Evolutionary conservation across 64 coral and sea anemone genomes (phyloP).

Genomic region (Pocillopora damicornis): DNA sequence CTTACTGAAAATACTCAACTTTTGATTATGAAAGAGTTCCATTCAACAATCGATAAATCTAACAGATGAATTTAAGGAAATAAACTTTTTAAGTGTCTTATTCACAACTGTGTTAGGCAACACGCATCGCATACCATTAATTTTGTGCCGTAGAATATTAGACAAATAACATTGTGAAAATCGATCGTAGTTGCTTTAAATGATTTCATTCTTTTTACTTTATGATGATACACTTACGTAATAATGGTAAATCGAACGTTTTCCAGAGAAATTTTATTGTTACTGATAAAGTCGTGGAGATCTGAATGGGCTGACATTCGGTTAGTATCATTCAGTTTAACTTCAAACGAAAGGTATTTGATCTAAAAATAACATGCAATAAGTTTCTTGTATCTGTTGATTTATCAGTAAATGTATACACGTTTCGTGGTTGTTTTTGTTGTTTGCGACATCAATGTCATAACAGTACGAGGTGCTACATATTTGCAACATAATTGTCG

Average conservation of each 20-base stretch:
- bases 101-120: not conserved
- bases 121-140: not conserved
- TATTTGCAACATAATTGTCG: not conserved
- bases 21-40: not conserved
- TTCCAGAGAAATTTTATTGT: not conserved
- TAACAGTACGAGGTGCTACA: not conserved
- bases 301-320: too few relatives aligned
- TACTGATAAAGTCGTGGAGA: too few relatives aligned
- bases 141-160: not conserved
- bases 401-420: too few relatives aligned
- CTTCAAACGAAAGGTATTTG: not conserved
- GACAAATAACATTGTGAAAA: not conserved
- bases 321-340: not conserved
- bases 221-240: not conserved
- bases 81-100: not conserved
- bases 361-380: not conserved
- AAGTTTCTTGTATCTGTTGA: not conserved
- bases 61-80: not conserved
- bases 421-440: not conserved
- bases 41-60: not conserved
- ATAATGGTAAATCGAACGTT: not conserved
- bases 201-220: not conserved
- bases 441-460: not conserved
- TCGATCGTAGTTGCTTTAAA: not conserved
- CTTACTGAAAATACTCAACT: not conserved